Evolutionary conservation across 2,113 vertebrate genomes (phyloP), one percentile per base, ranked within the genome.

Genomic region (Psettodes erumei): DNA sequence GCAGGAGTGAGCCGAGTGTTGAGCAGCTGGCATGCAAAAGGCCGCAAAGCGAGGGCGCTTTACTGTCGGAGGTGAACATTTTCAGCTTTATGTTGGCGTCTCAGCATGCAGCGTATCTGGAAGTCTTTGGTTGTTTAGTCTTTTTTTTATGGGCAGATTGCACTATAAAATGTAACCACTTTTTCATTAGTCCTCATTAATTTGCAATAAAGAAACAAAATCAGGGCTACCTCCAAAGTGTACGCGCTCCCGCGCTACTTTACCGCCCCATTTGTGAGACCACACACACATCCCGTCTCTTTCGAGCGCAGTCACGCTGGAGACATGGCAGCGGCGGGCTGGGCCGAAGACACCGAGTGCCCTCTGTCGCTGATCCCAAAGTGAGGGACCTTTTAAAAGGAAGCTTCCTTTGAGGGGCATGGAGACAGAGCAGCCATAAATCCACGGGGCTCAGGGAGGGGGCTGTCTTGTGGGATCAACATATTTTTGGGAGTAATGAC

Each of bases 401-500:
- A 33, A 47, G 55, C n/a, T 62, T 35, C 58, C 77, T 54, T 77
- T 64, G 68, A 63, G 61, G 54, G 58, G 18, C 28, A 40, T 13
- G 6, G 45, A 21, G 61, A 81, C 64, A 30, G 72, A 18, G 18
- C 25, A 77, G 80, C 79, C 69, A 56, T 85, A 86, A 86, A 89
- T 87, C 77, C 73, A 50, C 19, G 1, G n/a, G 40, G 32, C 69
- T 18, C 8, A 3, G 47, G 3, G 27, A 10, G 42, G 64, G 33
- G 58, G 51, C 64, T 77, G 77, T 83, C 64, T 90, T 81, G 89
- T 23, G 19, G 88, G 82, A 84, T 92, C 32, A 81, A 73, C 81
- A 67, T 87, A 91, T 84, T 71, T 90, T 87, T 66, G 58, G 78
- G 85, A 94, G 93, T 87, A 91, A 91, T 40, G 76, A 86, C 90